Conservation (phyloP, 2,888 invertebrate species). For the Cryptosula pallasiana region DNA sequence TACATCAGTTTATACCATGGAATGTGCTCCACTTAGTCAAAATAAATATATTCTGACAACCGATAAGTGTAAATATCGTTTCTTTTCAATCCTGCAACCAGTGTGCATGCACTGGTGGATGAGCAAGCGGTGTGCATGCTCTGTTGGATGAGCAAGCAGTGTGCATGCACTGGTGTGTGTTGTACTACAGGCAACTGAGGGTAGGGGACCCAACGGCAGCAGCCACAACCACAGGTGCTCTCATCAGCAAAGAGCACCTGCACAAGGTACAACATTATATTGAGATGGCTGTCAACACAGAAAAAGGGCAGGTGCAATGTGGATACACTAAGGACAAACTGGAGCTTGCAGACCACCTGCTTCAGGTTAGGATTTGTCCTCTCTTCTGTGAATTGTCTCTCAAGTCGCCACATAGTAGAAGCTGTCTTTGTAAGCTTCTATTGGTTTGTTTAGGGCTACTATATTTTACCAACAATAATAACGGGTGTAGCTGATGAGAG, state of each 20-base stretch:
- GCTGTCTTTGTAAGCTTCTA: too few species aligned
- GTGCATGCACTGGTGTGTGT: too few species aligned
- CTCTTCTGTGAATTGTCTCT: too few species aligned
- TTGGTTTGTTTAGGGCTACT: conserved; percentile 53
- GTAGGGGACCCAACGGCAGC: conserved; percentile 52
- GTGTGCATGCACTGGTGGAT: too few species aligned
- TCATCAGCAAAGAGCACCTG: conserved; percentile 55
- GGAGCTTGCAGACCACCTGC: conserved; percentile 42
- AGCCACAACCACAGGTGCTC: conserved; percentile 53
- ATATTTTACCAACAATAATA: conserved; percentile 55
- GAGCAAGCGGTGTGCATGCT: too few species aligned
- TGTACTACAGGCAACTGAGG: conserved; percentile 42
- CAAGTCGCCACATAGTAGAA: too few species aligned
- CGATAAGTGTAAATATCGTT: too few species aligned
- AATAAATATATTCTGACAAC: too few species aligned
- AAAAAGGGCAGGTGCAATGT: conserved; percentile 53
- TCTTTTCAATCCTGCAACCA: too few species aligned
- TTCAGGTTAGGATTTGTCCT: conserved; percentile 28
- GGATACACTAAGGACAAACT: conserved; percentile 47
- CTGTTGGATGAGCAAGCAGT: too few species aligned
- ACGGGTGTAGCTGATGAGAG: conserved; percentile 52
- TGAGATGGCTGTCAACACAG: conserved; percentile 46
- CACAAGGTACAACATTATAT: conserved; percentile 55
- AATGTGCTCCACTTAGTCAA: too few species aligned
- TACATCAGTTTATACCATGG: too few species aligned